These are phyloP conservation scores for Machimus atricapillus DNA, from an alignment of 2,888 invertebrate genomes.

Conservation along the genomic window DNA sequence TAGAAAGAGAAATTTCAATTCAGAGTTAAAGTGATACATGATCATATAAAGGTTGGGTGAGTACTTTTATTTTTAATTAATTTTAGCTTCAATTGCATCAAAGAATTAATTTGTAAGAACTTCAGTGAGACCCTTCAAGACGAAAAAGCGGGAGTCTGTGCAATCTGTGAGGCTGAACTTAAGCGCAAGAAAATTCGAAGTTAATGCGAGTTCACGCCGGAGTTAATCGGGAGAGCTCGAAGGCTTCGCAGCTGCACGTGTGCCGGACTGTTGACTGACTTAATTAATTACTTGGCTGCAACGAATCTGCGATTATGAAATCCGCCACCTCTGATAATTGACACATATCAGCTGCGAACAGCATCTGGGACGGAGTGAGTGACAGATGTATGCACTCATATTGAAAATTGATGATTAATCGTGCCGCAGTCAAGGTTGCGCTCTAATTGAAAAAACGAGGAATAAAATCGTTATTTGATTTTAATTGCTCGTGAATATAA, in stretches of 20 bases:
- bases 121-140: neutral
- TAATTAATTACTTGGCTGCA: conserved; percentile 1
- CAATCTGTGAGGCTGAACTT: neutral
- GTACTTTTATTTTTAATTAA: no score
- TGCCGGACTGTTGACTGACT: neutral
- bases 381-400: conserved; percentile 30
- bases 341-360: conserved; percentile 16
- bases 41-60: no score
- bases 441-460: conserved; percentile 30
- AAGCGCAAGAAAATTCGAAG: neutral
- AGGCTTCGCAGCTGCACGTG: neutral
- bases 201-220: neutral
- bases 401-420: conserved; percentile 35
- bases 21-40: no score
- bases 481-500: conserved; percentile 1
- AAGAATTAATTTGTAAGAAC: neutral
- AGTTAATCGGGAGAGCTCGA: neutral
- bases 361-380: conserved; percentile 24
- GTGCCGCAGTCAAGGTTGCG: conserved; percentile 20
- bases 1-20: no score
- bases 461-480: conserved; percentile 15
- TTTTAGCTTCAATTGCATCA: no score
- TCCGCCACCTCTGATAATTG: conserved; percentile 30
- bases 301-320: conserved; percentile 26
- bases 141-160: neutral